Evolutionary conservation across 2,797 vertebrate genomes (phyloP).

Genomic region (Gorsachius magnificus): DNA sequence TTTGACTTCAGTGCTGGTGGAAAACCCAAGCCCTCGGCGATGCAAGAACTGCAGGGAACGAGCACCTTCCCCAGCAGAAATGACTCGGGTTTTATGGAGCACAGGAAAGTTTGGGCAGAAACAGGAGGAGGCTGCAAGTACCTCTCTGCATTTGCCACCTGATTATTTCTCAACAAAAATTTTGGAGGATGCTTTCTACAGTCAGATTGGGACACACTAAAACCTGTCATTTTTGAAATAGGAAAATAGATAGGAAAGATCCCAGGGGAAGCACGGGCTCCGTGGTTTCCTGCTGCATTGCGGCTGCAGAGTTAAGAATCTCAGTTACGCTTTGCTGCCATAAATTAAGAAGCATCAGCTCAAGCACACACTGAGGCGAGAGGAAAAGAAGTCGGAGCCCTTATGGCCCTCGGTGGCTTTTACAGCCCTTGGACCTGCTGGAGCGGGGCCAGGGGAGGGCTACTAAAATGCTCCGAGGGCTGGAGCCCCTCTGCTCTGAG

Average conservation of each 20-base stretch:
- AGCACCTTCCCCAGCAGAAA: background rate
- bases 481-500: too few relatives aligned
- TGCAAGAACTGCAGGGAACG: background rate
- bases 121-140: background rate
- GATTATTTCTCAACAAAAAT: background rate
- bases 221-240: background rate
- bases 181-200: background rate
- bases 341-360: background rate
- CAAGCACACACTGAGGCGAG: background rate
- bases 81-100: background rate
- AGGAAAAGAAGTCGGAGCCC: background rate
- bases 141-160: background rate
- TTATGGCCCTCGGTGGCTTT: background rate
- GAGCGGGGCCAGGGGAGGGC: too few relatives aligned
- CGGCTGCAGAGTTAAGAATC: background rate
- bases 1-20: background rate
- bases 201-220: background rate
- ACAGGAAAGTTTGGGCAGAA: background rate
- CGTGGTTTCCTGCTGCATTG: conserved; percentile 5
- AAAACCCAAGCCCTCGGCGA: background rate
- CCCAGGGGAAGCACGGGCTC: background rate
- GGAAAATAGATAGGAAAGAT: background rate
- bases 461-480: too few relatives aligned
- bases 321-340: background rate
- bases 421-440: too few relatives aligned